Percentiles rank a stretch among this genome's conserved stretches.
These are phyloP conservation scores for Ormyrus thymus DNA, from an alignment of 2,888 invertebrate species.

Conservation along the genomic window DNA sequence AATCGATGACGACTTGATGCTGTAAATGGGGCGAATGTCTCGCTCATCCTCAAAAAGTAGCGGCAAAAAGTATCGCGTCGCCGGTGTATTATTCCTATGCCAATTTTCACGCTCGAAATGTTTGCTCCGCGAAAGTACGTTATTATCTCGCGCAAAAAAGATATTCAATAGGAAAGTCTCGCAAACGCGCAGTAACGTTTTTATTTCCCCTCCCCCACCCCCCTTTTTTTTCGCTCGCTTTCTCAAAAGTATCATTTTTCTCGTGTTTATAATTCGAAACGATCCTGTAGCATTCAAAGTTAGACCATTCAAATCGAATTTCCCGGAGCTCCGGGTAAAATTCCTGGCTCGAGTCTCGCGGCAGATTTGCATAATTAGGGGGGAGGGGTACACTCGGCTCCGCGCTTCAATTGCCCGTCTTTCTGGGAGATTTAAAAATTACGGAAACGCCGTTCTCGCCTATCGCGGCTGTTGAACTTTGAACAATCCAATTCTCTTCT, in stretches of 20 bases:
- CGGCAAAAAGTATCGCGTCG: too few relatives aligned
- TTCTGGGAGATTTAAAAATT: not conserved
- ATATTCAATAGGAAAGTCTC: too few relatives aligned
- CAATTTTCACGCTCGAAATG: not conserved
- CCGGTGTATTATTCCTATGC: too few relatives aligned
- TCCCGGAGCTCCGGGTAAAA: not conserved
- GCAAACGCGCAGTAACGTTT: too few relatives aligned
- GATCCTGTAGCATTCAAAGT: not conserved
- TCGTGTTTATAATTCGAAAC: not conserved
- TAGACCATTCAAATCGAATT: slow-evolving; percentile 26
- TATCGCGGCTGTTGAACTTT: too few relatives aligned
- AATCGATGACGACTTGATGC: not conserved
- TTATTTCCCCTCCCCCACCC: too few relatives aligned
- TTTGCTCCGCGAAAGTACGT: too few relatives aligned
- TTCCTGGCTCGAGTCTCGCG: not conserved
- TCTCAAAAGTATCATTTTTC: not conserved
- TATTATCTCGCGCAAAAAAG: too few relatives aligned
- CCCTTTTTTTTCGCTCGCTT: too few relatives aligned
- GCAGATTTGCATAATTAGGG: slow-evolving; percentile 30
- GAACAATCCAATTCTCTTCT: too few relatives aligned
- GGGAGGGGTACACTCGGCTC: not conserved
- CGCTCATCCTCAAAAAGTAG: too few relatives aligned
- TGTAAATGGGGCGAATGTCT: too few relatives aligned
- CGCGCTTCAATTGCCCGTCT: not conserved
- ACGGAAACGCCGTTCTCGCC: not conserved